Evolutionary conservation across 2,113 vertebrate species (phyloP).

Genomic region (Hiodon tergisus): DNA sequence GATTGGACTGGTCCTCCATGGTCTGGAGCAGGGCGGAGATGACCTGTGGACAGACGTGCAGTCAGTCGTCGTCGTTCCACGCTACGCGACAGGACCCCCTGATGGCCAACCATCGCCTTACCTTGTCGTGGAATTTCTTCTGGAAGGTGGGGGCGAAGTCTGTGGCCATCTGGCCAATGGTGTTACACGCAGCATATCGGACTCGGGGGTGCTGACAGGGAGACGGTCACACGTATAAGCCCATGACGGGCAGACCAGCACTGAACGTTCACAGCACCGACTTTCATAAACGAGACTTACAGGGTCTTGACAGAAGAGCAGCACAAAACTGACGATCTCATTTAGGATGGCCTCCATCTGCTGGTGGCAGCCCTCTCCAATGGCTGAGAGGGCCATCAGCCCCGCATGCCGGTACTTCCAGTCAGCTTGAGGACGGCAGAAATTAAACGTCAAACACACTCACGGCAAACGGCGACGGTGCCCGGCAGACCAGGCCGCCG

Average conservation of each 20-base stretch:
- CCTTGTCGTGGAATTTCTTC: constrained; percentile 98
- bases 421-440: constrained; percentile 66
- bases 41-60: constrained; percentile 60
- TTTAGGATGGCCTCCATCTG: constrained; percentile 97
- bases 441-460: neutral
- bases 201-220: constrained; percentile 85
- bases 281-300: constrained; percentile 63
- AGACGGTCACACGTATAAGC: neutral
- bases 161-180: constrained; percentile 97
- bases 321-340: constrained; percentile 91
- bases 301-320: constrained; percentile 89
- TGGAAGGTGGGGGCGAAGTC: constrained; percentile 97
- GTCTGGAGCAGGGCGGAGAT: constrained; percentile 90
- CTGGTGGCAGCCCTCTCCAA: constrained; percentile 96
- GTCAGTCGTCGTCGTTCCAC: neutral
- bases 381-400: constrained; percentile 93
- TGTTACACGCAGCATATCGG: constrained; percentile 92
- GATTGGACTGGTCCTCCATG: constrained; percentile 94
- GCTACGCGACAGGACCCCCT: neutral
- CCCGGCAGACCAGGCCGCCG: too few relatives aligned
- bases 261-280: neutral
- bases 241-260: neutral
- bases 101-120: constrained; percentile 30
- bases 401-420: constrained; percentile 96
- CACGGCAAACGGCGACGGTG: neutral